Evolutionary conservation across 2,888 invertebrate species (phyloP), one percentile per base, ranked within the genome.

Genomic region (Caenorhabditis wallacei): DNA sequence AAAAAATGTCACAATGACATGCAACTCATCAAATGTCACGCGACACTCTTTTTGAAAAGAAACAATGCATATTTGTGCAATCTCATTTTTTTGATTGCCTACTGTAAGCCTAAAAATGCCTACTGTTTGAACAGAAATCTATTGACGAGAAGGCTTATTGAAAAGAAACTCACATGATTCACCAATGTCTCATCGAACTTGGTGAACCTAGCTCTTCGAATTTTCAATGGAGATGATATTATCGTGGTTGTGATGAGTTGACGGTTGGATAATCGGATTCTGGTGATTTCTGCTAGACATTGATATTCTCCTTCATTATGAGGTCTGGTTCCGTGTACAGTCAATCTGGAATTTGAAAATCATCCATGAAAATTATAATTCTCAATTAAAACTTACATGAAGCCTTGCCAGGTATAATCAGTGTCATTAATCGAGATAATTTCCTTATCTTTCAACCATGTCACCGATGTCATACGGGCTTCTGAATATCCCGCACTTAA

Each of bases 301-400:
- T 90, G 90, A 66, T 89, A 90, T 40, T 90, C 89, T 40, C 91
- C 91, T 75, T 89, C 88, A 35, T 78, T 82, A 24, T 82, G 76
- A n/a, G 70, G 84, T 37, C 81, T 80, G 4, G 75, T 75, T 51
- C 85, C 84, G 37, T 59, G 54, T 22, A 87, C 83, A 30, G 69
- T 85, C 61, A 86, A 75, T 53, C 86, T 89, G 72, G 59, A 88
- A 64, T n/a, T n/a, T n/a, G n/a, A n/a, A n/a, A n/a, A 22, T 3
- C n/a, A 13, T 20, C 2, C 20, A 18, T 10, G 8, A 20, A 20
- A 37, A 0, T 1, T 56, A 30, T 30, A 30, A 7, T 30, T 0
- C n/a, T 18, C n/a, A n/a, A n/a, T 48, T 5, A 26, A 56, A 37
- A 78, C 84, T 81, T 66, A 86, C 84, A 85, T 69, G 46, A 69